These are phyloP conservation scores for Lasioglossum vierecki DNA, from an alignment of 2,888 invertebrate genomes.

Conservation along the genomic window DNA sequence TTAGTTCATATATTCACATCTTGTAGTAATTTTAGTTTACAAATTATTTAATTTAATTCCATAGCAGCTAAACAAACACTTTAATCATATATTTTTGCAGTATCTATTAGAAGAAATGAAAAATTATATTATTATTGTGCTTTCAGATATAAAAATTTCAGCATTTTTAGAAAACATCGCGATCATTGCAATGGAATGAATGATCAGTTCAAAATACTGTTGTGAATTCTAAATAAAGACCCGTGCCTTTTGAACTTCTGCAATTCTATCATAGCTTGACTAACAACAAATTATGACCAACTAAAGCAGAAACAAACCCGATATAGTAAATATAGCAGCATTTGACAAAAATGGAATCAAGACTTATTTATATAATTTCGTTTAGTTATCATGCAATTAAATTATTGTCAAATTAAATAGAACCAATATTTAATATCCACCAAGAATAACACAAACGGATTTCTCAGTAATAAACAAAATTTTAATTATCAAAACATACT, in stretches of 20 bases:
- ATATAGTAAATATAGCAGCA: slow-evolving; percentile 34
- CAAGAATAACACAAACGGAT: slow-evolving; percentile 39
- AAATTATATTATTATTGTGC: slow-evolving; percentile 14
- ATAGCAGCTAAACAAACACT: background rate
- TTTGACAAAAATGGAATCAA: slow-evolving; percentile 12
- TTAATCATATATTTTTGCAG: slow-evolving; percentile 4
- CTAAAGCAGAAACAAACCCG: slow-evolving; percentile 34
- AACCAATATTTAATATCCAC: slow-evolving; percentile 32
- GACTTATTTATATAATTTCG: slow-evolving; percentile 28
- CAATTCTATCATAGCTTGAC: slow-evolving; percentile 51
- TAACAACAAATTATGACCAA: slow-evolving; percentile 42
- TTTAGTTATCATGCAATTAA: slow-evolving; percentile 29
- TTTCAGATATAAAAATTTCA: background rate
- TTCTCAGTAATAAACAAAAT: slow-evolving; percentile 58
- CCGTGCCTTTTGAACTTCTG: slow-evolving; percentile 69
- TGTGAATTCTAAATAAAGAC: slow-evolving; percentile 50
- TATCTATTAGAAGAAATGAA: background rate
- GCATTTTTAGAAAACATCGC: slow-evolving; percentile 7
- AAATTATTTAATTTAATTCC: slow-evolving; percentile 17
- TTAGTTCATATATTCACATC: slow-evolving; percentile 13
- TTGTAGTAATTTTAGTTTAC: background rate
- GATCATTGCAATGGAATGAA: background rate
- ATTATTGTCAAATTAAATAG: slow-evolving; percentile 32
- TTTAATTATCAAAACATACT: slow-evolving; percentile 33
- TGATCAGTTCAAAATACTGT: slow-evolving; percentile 26